A percentile compares a stretch with the other conserved stretches of the same genome.
Evolutionary conservation across 2,888 invertebrate genomes (phyloP).

Genomic region (Dicyrtoma fusca): DNA sequence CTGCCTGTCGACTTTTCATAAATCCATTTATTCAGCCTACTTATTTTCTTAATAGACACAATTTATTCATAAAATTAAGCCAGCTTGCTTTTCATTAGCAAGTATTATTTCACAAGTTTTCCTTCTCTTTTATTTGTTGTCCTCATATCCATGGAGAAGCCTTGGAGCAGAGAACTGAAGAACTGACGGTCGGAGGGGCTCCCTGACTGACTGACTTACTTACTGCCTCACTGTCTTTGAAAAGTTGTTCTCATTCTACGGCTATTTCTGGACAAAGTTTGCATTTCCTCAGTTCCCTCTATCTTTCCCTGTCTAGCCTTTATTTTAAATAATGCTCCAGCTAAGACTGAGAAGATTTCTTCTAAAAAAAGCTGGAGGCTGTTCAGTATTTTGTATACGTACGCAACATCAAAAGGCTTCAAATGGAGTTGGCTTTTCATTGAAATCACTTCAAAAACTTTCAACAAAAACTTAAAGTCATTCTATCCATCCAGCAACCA

Average conservation of each 20-base stretch:
- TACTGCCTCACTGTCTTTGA: neutral
- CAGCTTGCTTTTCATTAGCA: constrained; percentile 18
- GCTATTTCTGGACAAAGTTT: neutral
- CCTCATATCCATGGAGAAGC: too few species aligned
- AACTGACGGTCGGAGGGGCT: neutral
- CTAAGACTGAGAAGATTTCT: too few species aligned
- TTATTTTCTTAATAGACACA: constrained; percentile 12
- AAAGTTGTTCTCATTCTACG: too few species aligned
- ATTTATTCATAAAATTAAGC: constrained; percentile 13
- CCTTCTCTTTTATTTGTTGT: too few species aligned
- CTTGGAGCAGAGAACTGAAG: too few species aligned
- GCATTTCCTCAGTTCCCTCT: neutral
- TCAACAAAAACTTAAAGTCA: neutral
- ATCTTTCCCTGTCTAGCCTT: neutral
- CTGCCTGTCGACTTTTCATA: constrained; percentile 20
- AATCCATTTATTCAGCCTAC: constrained; percentile 24
- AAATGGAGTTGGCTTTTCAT: neutral
- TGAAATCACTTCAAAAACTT: neutral
- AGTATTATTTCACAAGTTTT: too few species aligned
- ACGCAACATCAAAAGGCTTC: too few species aligned
- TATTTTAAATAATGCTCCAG: too few species aligned
- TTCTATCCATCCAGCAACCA: neutral
- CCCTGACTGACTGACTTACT: neutral
- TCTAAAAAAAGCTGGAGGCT: too few species aligned
- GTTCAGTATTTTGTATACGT: too few species aligned